Conservation (phyloP, 2,888 invertebrate genomes). For the Notocelia uddmanniana region DNA sequence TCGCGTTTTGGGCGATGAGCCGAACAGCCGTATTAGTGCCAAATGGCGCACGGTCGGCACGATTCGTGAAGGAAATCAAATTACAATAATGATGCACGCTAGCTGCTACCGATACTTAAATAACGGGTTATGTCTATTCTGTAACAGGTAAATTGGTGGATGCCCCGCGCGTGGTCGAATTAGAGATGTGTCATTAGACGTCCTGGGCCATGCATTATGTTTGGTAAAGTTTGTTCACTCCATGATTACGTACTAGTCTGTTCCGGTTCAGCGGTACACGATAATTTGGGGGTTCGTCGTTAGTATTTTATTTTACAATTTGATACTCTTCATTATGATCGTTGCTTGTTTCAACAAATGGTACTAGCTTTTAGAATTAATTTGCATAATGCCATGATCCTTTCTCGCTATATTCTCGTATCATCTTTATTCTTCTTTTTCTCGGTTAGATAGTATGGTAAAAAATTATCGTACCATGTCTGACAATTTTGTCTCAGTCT, state of each 20-base stretch:
- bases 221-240: conserved; percentile 74
- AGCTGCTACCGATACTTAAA: conserved; percentile 77
- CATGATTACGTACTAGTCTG: conserved; percentile 72
- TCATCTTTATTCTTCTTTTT: no score
- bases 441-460: no score
- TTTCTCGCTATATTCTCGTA: not conserved
- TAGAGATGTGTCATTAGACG: conserved; percentile 71
- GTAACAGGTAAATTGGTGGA: conserved; percentile 80
- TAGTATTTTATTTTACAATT: conserved; percentile 33
- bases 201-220: conserved; percentile 65
- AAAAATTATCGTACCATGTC: not conserved
- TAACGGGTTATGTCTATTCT: conserved; percentile 82
- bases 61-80: conserved; percentile 80
- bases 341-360: conserved; percentile 26
- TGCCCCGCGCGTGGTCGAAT: conserved; percentile 71
- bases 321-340: conserved; percentile 25
- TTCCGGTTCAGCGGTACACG: conserved; percentile 55
- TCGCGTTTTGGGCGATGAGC: conserved; percentile 71
- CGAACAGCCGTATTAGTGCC: conserved; percentile 73
- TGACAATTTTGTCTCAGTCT: no score
- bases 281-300: conserved; percentile 34
- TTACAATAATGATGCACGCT: conserved; percentile 83
- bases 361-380: not conserved
- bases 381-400: not conserved
- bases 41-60: conserved; percentile 72